A percentile compares a stretch with the other conserved stretches of the same genome.
Evolutionary conservation across 1,140 invertebrate genomes (phyloP).

Genomic region (Euura lappo): DNA sequence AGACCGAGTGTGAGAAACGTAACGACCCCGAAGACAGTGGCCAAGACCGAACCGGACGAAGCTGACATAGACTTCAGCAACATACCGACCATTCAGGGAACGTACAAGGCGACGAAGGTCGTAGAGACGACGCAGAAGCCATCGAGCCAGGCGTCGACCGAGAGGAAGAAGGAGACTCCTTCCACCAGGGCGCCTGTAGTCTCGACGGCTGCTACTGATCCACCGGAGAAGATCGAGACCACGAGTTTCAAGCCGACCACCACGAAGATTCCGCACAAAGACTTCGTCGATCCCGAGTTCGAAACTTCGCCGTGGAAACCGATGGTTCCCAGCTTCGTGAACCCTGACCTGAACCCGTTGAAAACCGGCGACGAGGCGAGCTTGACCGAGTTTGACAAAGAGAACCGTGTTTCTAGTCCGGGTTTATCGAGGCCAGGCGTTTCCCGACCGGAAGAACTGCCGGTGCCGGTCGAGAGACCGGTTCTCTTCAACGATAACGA

Average conservation of each 20-base stretch:
- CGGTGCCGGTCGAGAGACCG: not conserved
- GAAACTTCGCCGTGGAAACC: constrained; percentile 57
- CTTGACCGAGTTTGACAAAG: not conserved
- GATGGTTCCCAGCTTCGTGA: constrained; percentile 48
- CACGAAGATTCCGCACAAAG: constrained; percentile 33
- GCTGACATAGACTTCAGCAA: constrained; percentile 54
- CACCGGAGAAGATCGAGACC: constrained; percentile 11
- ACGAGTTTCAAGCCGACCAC: constrained; percentile 9
- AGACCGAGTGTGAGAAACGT: constrained; percentile 45
- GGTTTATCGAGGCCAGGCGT: not conserved
- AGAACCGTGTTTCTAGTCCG: not conserved
- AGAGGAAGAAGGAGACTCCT: constrained; percentile 36
- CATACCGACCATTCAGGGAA: constrained; percentile 56
- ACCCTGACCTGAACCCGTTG: constrained; percentile 41
- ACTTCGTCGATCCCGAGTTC: constrained; percentile 49
- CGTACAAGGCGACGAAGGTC: constrained; percentile 54
- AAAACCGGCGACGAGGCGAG: constrained; percentile 9
- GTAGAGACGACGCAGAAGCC: constrained; percentile 40
- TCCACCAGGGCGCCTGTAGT: constrained; percentile 39
- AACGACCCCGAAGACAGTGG: constrained; percentile 42
- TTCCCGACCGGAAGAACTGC: not conserved
- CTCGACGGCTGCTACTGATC: constrained; percentile 32
- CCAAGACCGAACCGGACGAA: constrained; percentile 51
- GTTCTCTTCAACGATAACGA: constrained; percentile 31
- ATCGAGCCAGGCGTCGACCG: constrained; percentile 31